Evolutionary conservation across 2,113 vertebrate species (phyloP).

Genomic region (Australoheros scitulus): DNA sequence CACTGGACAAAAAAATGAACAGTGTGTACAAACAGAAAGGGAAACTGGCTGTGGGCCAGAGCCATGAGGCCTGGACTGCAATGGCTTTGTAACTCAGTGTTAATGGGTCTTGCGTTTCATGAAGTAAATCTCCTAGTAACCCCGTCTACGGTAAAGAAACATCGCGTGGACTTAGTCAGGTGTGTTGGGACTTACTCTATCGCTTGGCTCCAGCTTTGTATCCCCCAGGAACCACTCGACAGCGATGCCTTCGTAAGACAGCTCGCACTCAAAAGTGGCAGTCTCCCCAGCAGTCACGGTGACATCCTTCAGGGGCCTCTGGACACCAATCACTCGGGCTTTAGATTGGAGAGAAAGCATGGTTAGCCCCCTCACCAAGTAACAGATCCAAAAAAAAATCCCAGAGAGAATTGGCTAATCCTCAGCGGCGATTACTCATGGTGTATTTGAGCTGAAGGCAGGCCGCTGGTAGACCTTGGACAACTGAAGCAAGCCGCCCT

Average conservation of each 20-base stretch:
- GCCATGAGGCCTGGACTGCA: neutral
- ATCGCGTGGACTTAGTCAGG: neutral
- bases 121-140: neutral
- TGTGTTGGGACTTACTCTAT: constrained; percentile 85
- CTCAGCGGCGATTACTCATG: constrained; percentile 80
- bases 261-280: constrained; percentile 95
- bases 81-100: neutral
- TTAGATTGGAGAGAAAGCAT: constrained; percentile 87
- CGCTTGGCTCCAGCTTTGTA: constrained; percentile 90
- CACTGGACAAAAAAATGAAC: neutral
- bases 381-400: constrained; percentile 53
- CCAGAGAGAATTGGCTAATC: constrained; percentile 59
- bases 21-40: neutral
- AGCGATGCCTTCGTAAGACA: constrained; percentile 92
- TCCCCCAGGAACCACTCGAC: constrained; percentile 95
- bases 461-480: constrained; percentile 64
- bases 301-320: constrained; percentile 90
- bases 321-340: constrained; percentile 91
- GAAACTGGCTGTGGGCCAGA: neutral
- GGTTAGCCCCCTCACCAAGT: constrained; percentile 75
- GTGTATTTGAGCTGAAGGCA: constrained; percentile 77
- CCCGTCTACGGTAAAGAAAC: neutral
- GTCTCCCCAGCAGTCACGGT: constrained; percentile 95
- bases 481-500: constrained; percentile 47
- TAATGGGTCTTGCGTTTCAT: constrained; percentile 19